phyloP scores from a whole-genome alignment of 2,113 vertebrate species.

The Microcebus lehilahytsara region DNA sequence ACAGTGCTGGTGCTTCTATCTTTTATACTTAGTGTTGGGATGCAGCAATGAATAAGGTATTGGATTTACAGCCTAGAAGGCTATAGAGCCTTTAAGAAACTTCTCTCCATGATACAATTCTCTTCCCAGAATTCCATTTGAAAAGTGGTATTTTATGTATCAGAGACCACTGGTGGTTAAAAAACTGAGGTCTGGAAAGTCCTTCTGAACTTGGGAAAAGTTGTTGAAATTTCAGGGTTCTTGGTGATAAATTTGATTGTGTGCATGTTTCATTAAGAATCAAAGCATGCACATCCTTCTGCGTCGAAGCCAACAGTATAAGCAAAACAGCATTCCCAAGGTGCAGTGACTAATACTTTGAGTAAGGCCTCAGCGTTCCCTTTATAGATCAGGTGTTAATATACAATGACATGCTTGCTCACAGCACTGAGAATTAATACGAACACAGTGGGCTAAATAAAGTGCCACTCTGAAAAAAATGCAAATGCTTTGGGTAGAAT shows the following conservation, averaged over 20 bases:
- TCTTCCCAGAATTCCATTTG: not conserved
- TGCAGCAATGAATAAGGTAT: not conserved
- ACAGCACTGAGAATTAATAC: slow-evolving; percentile 84
- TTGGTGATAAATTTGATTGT: slow-evolving; percentile 53
- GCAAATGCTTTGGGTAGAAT: slow-evolving; percentile 76
- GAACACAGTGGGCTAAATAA: slow-evolving; percentile 79
- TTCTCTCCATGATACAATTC: not conserved
- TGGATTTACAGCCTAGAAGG: not conserved
- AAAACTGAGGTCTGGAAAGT: not conserved
- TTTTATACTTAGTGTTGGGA: not conserved
- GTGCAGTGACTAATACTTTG: slow-evolving; percentile 81
- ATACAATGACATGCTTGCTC: slow-evolving; percentile 83
- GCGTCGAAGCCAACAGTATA: slow-evolving; percentile 74
- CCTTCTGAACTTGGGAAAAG: slow-evolving; percentile 41
- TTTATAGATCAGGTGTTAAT: slow-evolving; percentile 90
- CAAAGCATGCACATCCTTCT: slow-evolving; percentile 71
- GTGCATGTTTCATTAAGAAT: slow-evolving; percentile 81
- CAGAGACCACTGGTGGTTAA: not conserved
- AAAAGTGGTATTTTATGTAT: not conserved
- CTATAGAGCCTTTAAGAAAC: not conserved
- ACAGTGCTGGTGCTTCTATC: not conserved
- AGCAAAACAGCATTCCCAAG: slow-evolving; percentile 77
- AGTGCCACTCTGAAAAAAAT: slow-evolving; percentile 77
- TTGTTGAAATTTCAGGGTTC: slow-evolving; percentile 35
- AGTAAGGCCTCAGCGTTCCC: slow-evolving; percentile 82